Base-by-base conservation (phyloP, 2,888 invertebrate species). In the Melipona beecheii region DNA sequence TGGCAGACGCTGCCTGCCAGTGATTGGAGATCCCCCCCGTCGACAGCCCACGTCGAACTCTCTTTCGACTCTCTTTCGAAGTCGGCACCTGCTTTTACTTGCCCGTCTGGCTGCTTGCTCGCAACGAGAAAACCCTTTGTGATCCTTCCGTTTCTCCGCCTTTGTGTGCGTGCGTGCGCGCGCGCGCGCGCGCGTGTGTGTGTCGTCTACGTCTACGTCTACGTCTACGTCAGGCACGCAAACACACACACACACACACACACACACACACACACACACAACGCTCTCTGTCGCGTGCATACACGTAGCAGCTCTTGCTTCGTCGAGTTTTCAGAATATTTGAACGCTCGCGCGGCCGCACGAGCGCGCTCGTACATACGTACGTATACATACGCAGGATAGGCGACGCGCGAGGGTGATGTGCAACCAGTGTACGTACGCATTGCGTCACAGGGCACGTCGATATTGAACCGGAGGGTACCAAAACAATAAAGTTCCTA, bases 1-100 rank as follows among this genome's bases (percentile, higher is more conserved):
- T 76, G 52, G 74, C 62, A 79, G 78, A 77, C 68, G 68, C 50
- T 36, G 50, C 56, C 43, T 66, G 69, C 70, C 72, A 80, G 85
- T 84, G 90, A 91, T 91, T 90, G 90, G 86, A 80, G 90, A 89
- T 87, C 90, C 88, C 90, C 88, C 91, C 91, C 86, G 90, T 86
- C 84, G 90, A 87, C 87, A 85, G 62, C 78, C 43, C 84, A 87
- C 87, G 88, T 90, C 88, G 87, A 89, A 88, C 86, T 86, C 85
- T 87, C 43, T 89, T 89, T 60, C 60, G 60, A 60, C 60, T 60
- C 60, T 60, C 60, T 60, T 60, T 86, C 70, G 76, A 85, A 83
- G 84, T 82, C 89, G 92, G 90, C 91, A 92, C 91, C 90, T 91
- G 91, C 90, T 91, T 85, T 85, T 73, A 72, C 75, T 84, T 65